Percentiles rank a stretch among this genome's conserved stretches.
These are phyloP conservation scores for Ciconia boyciana DNA, from an alignment of 2,113 vertebrate genomes.

Conservation along the genomic window DNA sequence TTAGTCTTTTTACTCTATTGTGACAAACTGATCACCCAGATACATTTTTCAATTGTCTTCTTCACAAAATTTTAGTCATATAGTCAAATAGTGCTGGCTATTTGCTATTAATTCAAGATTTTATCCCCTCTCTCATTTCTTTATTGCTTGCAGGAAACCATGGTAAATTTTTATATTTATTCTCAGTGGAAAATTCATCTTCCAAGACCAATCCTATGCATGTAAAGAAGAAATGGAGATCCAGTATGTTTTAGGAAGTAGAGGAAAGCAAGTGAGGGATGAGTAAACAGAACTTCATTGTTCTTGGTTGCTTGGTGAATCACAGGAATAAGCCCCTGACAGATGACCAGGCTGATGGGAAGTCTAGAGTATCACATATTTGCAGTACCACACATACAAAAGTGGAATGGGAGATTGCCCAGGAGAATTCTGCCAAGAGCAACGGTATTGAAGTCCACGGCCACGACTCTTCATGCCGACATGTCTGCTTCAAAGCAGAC, in stretches of 20 bases:
- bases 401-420: not conserved
- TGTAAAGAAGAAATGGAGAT: not conserved
- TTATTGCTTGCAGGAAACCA: not conserved
- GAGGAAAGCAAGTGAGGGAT: not conserved
- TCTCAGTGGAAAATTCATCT: not conserved
- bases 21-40: not conserved
- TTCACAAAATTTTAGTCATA: not conserved
- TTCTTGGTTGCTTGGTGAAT: not conserved
- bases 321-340: not conserved
- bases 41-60: not conserved
- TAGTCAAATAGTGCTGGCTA: not conserved
- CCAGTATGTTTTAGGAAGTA: not conserved
- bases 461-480: not conserved
- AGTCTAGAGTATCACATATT: not conserved
- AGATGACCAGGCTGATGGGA: not conserved
- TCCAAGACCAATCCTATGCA: not conserved
- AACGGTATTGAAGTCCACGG: not conserved
- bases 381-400: not conserved
- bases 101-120: not conserved
- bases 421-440: not conserved
- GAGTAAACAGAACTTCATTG: not conserved
- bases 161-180: not conserved
- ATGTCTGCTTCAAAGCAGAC: not conserved
- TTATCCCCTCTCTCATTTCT: not conserved
- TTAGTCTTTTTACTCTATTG: not conserved